Base-by-base conservation (phyloP, 2,797 vertebrate species). In the Lemur catta region DNA sequence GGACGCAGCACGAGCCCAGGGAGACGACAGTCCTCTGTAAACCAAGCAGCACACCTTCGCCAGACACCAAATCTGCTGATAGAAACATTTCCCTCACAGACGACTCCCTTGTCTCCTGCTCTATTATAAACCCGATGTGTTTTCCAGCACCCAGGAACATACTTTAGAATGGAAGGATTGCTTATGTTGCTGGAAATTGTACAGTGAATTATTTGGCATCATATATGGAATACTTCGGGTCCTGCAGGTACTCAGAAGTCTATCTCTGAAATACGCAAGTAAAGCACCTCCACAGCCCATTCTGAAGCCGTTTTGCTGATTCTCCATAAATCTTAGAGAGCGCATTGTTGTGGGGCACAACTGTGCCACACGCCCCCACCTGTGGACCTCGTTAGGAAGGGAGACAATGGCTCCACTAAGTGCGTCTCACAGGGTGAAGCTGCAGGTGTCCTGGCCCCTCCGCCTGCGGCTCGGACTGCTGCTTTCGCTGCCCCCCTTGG, bases 191-290 rank as follows among this genome's bases (percentile, higher is more conserved):
- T 87, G 35, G 50, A 89, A 61, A 80, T n/a, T 78, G 12, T 72
- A 5, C 6, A n/a, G 6, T 74, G 13, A 71, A 57, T 10, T 84
- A 17, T 57, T 79, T 63, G 7, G 6, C 75, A 74, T 63, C 78
- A 33, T 3, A 15, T 14, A 28, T 35, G 11, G 11, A 50, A 63
- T n/a, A 80, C 12, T 89, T 84, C 84, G 38, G 22, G 41, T 80
- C 17, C 6, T 95, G 18, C 3, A 75, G 46, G 6, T 95, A 63
- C 30, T 95, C 17, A 78, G 38, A 87, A 72, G 79, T 86, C 7
- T 38, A 7, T 82, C 88, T 89, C 41, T 75, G 24, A 92, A 43
- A 91, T 65, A 24, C 55, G 14, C 24, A 79, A 80, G 5, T 28
- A 78, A 80, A 38, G 6, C 10, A 41, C 13, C 12, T 9, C 13